A percentile compares a stretch with the other conserved stretches of the same genome.
These are phyloP conservation scores for Abramis brama DNA, from an alignment of 2,113 vertebrate genomes.

Conservation along the genomic window DNA sequence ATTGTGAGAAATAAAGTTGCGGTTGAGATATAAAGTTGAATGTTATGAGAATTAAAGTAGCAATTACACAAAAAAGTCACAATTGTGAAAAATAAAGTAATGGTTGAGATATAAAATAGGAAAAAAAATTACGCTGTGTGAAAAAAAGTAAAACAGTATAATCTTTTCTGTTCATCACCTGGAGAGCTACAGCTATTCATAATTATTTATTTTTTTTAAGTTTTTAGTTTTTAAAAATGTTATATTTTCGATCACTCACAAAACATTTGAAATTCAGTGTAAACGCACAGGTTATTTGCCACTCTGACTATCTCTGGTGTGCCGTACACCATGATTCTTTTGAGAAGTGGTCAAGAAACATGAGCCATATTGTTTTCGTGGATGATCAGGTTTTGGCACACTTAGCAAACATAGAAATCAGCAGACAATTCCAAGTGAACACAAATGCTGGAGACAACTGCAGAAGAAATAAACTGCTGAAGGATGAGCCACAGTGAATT, in stretches of 20 bases:
- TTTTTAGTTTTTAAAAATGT: background rate
- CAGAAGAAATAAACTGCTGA: slow-evolving; percentile 60
- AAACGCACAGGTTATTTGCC: background rate
- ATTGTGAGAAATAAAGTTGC: background rate
- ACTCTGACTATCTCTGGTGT: background rate
- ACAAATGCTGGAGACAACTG: slow-evolving; percentile 56
- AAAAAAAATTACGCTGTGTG: background rate
- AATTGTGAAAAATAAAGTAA: too few relatives aligned
- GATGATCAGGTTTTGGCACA: slow-evolving; percentile 10
- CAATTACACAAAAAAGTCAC: too few relatives aligned
- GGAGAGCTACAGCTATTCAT: background rate
- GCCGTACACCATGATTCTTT: background rate
- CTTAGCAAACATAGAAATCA: slow-evolving; percentile 5
- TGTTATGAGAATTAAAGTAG: background rate
- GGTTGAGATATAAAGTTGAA: background rate
- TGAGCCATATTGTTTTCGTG: background rate
- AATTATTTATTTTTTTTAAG: too few relatives aligned
- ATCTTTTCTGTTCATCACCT: background rate
- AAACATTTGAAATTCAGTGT: background rate
- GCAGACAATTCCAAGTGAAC: slow-evolving; percentile 38
- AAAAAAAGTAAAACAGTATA: background rate
- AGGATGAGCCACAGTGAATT: slow-evolving; percentile 68
- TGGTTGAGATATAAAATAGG: background rate
- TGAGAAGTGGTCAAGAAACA: background rate
- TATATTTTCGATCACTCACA: background rate